A percentile compares a stretch with the other conserved stretches of the same genome.
Evolutionary conservation across 2,113 vertebrate species (phyloP).

Genomic region (Microcebus lehilahytsara): DNA sequence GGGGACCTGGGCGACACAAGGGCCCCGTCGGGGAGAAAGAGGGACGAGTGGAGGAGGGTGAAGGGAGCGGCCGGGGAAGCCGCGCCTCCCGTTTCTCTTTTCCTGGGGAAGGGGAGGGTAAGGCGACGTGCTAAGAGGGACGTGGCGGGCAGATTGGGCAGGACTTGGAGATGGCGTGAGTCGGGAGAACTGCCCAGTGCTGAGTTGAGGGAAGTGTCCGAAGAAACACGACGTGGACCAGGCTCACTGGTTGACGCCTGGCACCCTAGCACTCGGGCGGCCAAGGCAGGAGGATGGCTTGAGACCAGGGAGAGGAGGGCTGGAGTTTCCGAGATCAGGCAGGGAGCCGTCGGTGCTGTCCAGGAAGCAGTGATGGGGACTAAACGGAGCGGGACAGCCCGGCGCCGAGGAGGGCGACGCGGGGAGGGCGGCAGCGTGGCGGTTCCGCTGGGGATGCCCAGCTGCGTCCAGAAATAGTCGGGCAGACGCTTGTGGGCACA

Average conservation of each 20-base stretch:
- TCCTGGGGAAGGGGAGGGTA: not conserved
- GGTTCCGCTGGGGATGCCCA: not conserved
- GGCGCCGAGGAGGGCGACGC: too few relatives aligned
- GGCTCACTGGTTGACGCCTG: too few relatives aligned
- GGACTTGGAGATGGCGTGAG: not conserved
- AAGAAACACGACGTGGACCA: fast-evolving
- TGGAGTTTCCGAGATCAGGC: not conserved
- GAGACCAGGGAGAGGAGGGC: not conserved
- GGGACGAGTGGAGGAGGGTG: not conserved
- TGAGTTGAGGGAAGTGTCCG: not conserved
- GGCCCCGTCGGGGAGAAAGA: not conserved
- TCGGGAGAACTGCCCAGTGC: not conserved
- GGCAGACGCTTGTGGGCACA: not conserved
- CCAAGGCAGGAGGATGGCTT: too few relatives aligned
- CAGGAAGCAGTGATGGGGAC: not conserved
- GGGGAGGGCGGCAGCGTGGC: too few relatives aligned
- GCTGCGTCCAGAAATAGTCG: not conserved
- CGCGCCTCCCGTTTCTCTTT: not conserved
- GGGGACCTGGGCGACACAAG: fast-evolving
- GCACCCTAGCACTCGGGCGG: too few relatives aligned
- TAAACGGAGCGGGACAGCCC: not conserved
- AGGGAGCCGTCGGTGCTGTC: not conserved
- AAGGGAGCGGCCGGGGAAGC: not conserved
- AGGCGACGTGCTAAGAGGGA: not conserved
- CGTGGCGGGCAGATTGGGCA: too few relatives aligned